A percentile compares a stretch with the other conserved stretches of the same genome.
These are phyloP conservation scores for Perithous albicinctus DNA, from an alignment of 2,888 invertebrate genomes.

Conservation along the genomic window DNA sequence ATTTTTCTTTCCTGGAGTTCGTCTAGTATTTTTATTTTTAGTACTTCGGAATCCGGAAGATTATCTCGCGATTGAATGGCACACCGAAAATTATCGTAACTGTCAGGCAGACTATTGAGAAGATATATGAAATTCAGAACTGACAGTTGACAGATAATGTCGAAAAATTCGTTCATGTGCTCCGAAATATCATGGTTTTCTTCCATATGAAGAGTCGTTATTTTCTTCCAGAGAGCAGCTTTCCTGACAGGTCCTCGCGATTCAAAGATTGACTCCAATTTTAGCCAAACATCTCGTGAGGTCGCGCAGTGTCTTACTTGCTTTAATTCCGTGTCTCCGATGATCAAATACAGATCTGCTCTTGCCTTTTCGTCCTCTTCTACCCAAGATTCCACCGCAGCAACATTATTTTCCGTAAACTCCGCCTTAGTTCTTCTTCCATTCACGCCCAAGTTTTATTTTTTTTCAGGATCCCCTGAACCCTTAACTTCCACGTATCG, in stretches of 20 bases:
- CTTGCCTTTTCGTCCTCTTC: conserved; percentile 17
- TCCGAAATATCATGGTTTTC: conserved; percentile 76
- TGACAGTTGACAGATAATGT: conserved; percentile 77
- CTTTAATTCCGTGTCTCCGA: conserved; percentile 1
- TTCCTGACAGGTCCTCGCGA: conserved; percentile 81
- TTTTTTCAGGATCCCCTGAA: no score
- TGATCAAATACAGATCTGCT: conserved; percentile 4
- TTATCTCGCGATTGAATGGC: no score
- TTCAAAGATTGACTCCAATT: conserved; percentile 76
- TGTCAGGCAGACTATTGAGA: not conserved
- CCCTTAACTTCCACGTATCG: no score
- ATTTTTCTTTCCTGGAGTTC: no score
- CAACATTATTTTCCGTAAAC: not conserved
- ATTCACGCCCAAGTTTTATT: conserved; percentile 15
- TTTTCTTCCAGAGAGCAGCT: conserved; percentile 79
- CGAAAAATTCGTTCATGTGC: conserved; percentile 78
- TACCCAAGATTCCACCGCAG: conserved; percentile 1
- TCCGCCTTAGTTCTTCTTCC: conserved; percentile 2
- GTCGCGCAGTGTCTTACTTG: conserved; percentile 52
- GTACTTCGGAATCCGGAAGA: no score
- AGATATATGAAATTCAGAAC: conserved; percentile 77
- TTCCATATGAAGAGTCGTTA: conserved; percentile 76
- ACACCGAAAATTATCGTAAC: no score
- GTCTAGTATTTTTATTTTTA: no score
- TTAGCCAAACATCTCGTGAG: conserved; percentile 78